These are phyloP conservation scores for Metallyticus violacea DNA, from an alignment of 2,888 invertebrate genomes.

Conservation along the genomic window DNA sequence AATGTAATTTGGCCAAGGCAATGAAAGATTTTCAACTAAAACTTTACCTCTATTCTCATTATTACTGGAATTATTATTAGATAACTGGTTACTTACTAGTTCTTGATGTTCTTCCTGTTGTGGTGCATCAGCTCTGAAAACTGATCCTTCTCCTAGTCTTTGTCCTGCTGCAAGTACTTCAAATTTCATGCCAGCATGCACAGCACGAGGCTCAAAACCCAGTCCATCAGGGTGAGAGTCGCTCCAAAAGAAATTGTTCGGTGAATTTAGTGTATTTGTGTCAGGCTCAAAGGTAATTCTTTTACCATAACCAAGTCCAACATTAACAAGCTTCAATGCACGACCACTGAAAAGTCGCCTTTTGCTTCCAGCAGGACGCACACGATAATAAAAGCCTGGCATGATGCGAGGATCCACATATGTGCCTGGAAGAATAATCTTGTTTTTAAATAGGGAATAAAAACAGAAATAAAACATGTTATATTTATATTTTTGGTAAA, in stretches of 20 bases:
- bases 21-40: neutral
- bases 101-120: constrained; percentile 64
- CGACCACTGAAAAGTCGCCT: constrained; percentile 64
- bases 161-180: constrained; percentile 59
- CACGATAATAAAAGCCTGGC: constrained; percentile 70
- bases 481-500: no score
- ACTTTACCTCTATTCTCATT: neutral
- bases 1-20: neutral
- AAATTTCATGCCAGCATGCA: constrained; percentile 65
- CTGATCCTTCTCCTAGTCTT: constrained; percentile 62
- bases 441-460: no score
- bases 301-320: constrained; percentile 76
- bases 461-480: no score
- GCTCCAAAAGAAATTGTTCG: constrained; percentile 69
- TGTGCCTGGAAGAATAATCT: constrained; percentile 53
- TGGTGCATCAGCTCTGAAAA: constrained; percentile 65
- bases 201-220: constrained; percentile 65
- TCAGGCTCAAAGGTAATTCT: constrained; percentile 69
- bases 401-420: constrained; percentile 69
- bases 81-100: constrained; percentile 46
- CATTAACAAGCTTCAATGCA: constrained; percentile 58
- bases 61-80: neutral
- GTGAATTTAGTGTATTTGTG: constrained; percentile 49
- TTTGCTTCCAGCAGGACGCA: constrained; percentile 60
- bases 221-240: constrained; percentile 71